Conservation (phyloP, 2,113 vertebrate species). For the Cyrtonyx montezumae region DNA sequence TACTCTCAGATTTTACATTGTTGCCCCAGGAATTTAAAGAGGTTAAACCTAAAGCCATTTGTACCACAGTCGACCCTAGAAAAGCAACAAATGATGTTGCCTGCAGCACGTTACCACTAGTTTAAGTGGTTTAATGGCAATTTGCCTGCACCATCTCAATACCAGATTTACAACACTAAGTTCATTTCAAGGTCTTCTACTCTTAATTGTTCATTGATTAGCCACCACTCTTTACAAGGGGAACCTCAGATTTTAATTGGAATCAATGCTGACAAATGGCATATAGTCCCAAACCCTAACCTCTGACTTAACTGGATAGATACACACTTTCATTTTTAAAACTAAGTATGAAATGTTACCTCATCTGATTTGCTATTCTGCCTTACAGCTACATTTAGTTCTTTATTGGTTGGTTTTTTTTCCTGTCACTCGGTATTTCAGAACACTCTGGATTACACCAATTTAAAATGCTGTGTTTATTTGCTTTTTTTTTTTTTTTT, state of each 20-base stretch:
- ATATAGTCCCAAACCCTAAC: accelerated
- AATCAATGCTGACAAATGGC: constrained; percentile 36
- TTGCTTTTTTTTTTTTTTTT: neutral
- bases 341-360: neutral
- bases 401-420: neutral
- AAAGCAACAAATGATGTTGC: neutral
- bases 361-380: neutral
- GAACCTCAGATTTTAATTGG: constrained; percentile 6
- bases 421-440: neutral
- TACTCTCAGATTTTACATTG: neutral
- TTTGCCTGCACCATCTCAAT: neutral
- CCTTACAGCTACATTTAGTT: neutral
- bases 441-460: neutral
- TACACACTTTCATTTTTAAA: neutral
- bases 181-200: constrained; percentile 14
- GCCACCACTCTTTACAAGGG: neutral
- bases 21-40: neutral
- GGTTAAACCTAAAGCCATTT: neutral
- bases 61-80: neutral
- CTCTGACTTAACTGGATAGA: neutral
- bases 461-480: neutral
- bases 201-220: constrained; percentile 55
- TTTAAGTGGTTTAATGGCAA: neutral
- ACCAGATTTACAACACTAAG: neutral
- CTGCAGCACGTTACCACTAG: neutral